Evolutionary conservation across 2,797 vertebrate genomes (phyloP), one percentile per base, ranked within the genome.

Genomic region (Brachymystax lenok): DNA sequence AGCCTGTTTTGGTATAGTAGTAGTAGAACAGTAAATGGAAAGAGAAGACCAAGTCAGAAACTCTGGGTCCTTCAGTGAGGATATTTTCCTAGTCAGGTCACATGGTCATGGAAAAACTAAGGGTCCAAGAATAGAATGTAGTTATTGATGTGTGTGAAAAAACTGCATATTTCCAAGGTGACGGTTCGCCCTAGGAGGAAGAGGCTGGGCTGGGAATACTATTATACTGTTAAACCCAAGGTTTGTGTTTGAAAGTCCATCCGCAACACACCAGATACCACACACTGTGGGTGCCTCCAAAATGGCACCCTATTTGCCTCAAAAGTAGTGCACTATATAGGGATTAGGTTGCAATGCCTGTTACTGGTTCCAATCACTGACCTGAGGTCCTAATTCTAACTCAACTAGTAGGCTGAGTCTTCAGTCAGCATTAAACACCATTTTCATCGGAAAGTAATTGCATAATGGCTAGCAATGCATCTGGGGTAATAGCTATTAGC

Each of bases 151-250:
- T 84, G 83, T 85, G 85, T 81, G 81, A 81, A 88, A 92, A 92
- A 90, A 82, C 85, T 85, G 85, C 84, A 86, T 84, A 33, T 88
- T 90, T 87, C 90, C 88, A 93, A 93, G 90, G 92, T 92, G 84
- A 90, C 59, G 77, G 74, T 89, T 89, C 92, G 88, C 89, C 83
- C 75, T 33, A 61, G 75, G 77, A 78, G 75, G 80, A 74, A 54
- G 76, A 81, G 71, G 77, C 78, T 83, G 85, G 75, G 74, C 82
- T 83, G 67, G 81, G 89, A 90, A 90, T 92, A 85, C 84, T 78
- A 91, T 92, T 92, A 81, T 81, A 59, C 78, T 72, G 54, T 8
- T 59, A 83, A 80, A 80, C 78, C 83, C 56, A 77, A 81, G 71
- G 74, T 83, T 75, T 77, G 81, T 87, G 79, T 86, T 85, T 88